Conservation (phyloP, 2,888 invertebrate species). For the Orthosia gothica region DNA sequence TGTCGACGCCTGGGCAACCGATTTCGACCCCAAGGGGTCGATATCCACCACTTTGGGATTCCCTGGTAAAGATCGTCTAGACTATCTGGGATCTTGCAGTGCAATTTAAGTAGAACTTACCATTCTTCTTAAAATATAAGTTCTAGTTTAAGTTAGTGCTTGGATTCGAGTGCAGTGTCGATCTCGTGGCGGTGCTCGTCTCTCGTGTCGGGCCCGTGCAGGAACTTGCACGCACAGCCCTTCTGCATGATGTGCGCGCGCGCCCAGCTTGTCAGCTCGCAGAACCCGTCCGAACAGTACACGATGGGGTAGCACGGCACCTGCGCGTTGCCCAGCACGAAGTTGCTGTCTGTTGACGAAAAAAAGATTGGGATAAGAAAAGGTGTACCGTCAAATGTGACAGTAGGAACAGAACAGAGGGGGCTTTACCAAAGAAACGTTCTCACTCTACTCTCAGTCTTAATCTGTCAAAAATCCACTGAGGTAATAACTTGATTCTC, state of each 20-base stretch:
- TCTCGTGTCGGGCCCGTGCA: slow-evolving; percentile 97
- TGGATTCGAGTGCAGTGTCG: slow-evolving; percentile 97
- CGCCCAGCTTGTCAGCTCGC: slow-evolving; percentile 98
- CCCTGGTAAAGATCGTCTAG: too few relatives aligned
- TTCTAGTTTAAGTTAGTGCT: slow-evolving; percentile 98
- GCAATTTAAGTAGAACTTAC: slow-evolving; percentile 90
- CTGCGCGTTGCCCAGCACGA: slow-evolving; percentile 98
- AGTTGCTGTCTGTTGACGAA: slow-evolving; percentile 96
- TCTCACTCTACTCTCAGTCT: neutral
- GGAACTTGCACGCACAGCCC: slow-evolving; percentile 98
- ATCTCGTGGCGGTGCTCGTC: slow-evolving; percentile 97
- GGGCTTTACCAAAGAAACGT: neutral
- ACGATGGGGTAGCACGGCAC: slow-evolving; percentile 98
- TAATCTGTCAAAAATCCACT: neutral
- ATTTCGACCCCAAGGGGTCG: too few relatives aligned
- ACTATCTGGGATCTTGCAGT: too few relatives aligned
- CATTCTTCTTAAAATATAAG: slow-evolving; percentile 98
- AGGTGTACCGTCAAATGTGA: neutral
- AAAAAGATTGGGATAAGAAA: slow-evolving; percentile 11
- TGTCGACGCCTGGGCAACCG: too few relatives aligned
- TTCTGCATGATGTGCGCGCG: slow-evolving; percentile 99
- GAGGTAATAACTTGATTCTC: too few relatives aligned
- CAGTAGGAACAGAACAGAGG: neutral
- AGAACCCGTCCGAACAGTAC: slow-evolving; percentile 99
- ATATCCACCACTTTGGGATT: too few relatives aligned